Conservation (phyloP, 2,113 vertebrate species). For the Cyprinodon brontotheroides region DNA sequence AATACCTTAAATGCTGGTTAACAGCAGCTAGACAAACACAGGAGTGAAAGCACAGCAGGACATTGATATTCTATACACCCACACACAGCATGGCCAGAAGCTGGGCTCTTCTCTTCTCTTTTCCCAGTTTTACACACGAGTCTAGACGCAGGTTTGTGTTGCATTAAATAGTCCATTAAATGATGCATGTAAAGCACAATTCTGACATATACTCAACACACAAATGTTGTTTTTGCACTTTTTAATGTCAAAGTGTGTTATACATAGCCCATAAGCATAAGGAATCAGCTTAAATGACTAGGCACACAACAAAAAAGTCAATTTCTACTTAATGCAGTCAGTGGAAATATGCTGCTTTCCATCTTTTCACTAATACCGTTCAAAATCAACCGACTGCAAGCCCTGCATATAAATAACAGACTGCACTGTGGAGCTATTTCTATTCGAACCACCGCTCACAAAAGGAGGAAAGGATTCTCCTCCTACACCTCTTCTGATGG, state of each 20-base stretch:
- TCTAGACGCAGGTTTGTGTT: slow-evolving; percentile 47
- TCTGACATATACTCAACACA: slow-evolving; percentile 10
- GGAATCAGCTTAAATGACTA: slow-evolving; percentile 46
- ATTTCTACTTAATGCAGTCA: background rate
- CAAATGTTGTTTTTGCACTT: slow-evolving; percentile 16
- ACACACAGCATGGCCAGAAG: slow-evolving; percentile 73
- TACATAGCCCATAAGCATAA: slow-evolving; percentile 5
- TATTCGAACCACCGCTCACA: slow-evolving; percentile 21
- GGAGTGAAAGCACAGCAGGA: slow-evolving; percentile 65
- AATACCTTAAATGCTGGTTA: slow-evolving; percentile 50
- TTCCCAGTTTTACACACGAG: slow-evolving; percentile 57
- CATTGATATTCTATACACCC: slow-evolving; percentile 78
- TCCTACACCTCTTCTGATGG: slow-evolving; percentile 28
- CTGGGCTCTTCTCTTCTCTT: slow-evolving; percentile 55
- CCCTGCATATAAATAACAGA: slow-evolving; percentile 39
- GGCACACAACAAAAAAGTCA: background rate
- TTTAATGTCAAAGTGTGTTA: background rate
- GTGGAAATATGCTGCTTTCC: background rate
- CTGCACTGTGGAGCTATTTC: slow-evolving; percentile 11
- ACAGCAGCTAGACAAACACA: slow-evolving; percentile 43
- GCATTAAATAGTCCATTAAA: slow-evolving; percentile 25
- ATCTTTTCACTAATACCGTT: background rate
- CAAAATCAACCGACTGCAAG: background rate
- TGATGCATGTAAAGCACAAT: slow-evolving; percentile 29
- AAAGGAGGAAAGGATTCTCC: slow-evolving; percentile 21